Conservation (phyloP, 1,140 invertebrate species). For the Venturia canescens region DNA sequence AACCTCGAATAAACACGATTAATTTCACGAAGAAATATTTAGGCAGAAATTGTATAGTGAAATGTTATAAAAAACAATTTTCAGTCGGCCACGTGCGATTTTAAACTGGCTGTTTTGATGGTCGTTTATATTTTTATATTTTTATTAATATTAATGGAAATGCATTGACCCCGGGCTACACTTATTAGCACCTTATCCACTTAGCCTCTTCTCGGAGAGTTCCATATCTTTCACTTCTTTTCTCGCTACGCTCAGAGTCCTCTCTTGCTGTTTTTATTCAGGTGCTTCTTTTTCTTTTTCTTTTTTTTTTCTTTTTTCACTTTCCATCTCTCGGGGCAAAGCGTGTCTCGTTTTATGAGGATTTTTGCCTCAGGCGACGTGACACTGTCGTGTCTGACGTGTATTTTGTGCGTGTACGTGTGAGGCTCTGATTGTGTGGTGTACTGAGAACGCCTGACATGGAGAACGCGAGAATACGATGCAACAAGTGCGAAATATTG, state of each 20-base stretch:
- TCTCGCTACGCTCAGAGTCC: conserved; percentile 17
- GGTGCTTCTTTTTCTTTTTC: conserved; percentile 10
- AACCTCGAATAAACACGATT: too few species aligned
- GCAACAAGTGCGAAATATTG: conserved; percentile 38
- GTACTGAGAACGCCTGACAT: conserved; percentile 22
- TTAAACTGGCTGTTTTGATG: too few species aligned
- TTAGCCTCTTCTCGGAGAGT: conserved; percentile 73
- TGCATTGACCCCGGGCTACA: conserved; percentile 63
- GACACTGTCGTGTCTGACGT: conserved; percentile 70
- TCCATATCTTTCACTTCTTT: conserved; percentile 60
- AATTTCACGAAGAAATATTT: too few species aligned
- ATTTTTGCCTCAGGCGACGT: conserved; percentile 73
- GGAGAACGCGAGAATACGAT: conserved; percentile 41
- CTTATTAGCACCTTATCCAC: conserved; percentile 76
- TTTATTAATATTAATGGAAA: too few species aligned
- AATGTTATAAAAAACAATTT: too few species aligned
- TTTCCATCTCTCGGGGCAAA: conserved; percentile 54
- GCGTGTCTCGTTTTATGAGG: conserved; percentile 72
- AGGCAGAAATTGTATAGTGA: too few species aligned
- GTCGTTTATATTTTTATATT: too few species aligned
- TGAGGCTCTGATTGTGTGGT: not conserved
- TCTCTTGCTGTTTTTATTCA: conserved; percentile 28
- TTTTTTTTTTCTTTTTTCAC: conserved; percentile 5
- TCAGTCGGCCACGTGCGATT: too few species aligned
- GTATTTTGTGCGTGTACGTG: conserved; percentile 31